Evolutionary conservation across 2,113 vertebrate genomes (phyloP).

Genomic region (Ctenomys sociabilis): DNA sequence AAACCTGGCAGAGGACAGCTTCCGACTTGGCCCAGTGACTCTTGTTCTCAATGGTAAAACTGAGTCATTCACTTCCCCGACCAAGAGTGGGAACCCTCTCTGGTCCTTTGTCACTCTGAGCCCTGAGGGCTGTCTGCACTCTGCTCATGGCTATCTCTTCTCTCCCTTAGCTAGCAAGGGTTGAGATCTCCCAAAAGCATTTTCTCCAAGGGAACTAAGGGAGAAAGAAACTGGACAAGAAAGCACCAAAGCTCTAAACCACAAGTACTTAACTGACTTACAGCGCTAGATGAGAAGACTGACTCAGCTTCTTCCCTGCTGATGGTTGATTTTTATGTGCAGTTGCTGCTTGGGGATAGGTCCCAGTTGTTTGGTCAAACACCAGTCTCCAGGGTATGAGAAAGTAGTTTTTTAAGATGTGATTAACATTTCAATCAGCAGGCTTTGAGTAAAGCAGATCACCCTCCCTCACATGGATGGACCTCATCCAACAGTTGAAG

Average conservation of each 20-base stretch:
- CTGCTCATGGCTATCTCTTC: background rate
- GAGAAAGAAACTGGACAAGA: background rate
- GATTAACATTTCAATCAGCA: background rate
- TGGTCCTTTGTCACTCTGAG: background rate
- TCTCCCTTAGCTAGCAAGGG: background rate
- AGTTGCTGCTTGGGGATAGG: background rate
- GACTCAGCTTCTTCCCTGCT: background rate
- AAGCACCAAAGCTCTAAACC: background rate
- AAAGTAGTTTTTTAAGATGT: constrained; percentile 18
- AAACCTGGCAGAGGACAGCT: background rate
- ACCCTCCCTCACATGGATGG: background rate
- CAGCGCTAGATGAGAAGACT: background rate
- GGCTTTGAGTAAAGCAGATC: background rate
- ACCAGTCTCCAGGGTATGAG: background rate
- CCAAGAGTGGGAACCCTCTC: background rate
- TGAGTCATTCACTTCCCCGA: accelerated
- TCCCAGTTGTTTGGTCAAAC: background rate
- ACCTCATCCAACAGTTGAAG: background rate
- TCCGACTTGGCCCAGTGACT: background rate
- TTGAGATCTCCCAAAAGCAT: background rate
- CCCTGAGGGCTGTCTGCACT: accelerated
- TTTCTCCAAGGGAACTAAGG: background rate
- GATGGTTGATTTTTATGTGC: background rate
- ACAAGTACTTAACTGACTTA: background rate
- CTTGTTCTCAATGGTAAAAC: background rate